A percentile compares a stretch with the other conserved stretches of the same genome.
phyloP scores from a whole-genome alignment of 1,140 invertebrate species.

The Mycetomoellerius zeteki region DNA sequence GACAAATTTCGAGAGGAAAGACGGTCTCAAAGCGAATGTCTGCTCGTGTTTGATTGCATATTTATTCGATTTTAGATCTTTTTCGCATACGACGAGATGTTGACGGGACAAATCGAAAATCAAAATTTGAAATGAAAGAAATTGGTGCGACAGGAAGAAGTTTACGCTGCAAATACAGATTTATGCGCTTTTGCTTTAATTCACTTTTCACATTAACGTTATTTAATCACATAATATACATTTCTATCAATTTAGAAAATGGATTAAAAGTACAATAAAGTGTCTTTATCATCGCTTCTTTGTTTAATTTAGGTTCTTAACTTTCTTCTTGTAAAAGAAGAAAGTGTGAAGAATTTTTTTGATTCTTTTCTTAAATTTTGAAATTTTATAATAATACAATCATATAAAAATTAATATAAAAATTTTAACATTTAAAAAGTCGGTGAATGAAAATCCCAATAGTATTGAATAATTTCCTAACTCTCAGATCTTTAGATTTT shows the following conservation, averaged over 20 bases:
- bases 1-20: slow-evolving; percentile 57
- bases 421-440: not conserved
- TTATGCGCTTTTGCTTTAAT: slow-evolving; percentile 30
- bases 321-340: not conserved
- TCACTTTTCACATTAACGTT: not conserved
- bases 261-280: slow-evolving; percentile 1
- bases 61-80: slow-evolving; percentile 69
- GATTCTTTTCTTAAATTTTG: not conserved
- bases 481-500: not conserved
- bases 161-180: not conserved
- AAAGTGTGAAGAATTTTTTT: not conserved
- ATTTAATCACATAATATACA: slow-evolving; percentile 10
- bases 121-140: slow-evolving; percentile 33
- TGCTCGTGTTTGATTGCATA: slow-evolving; percentile 68
- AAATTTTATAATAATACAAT: slow-evolving; percentile 6
- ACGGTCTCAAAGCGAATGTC: slow-evolving; percentile 58
- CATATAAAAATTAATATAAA: slow-evolving; percentile 27
- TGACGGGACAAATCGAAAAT: slow-evolving; percentile 61
- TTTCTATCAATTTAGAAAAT: not conserved
- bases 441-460: not conserved
- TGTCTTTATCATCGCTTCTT: not conserved
- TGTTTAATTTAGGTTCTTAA: not conserved
- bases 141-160: slow-evolving; percentile 6
- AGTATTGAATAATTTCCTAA: slow-evolving; percentile 7
- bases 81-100: slow-evolving; percentile 30